Evolutionary conservation across 2,888 invertebrate species (phyloP), one percentile per base, ranked within the genome.

Genomic region (Aquatica leii): DNA sequence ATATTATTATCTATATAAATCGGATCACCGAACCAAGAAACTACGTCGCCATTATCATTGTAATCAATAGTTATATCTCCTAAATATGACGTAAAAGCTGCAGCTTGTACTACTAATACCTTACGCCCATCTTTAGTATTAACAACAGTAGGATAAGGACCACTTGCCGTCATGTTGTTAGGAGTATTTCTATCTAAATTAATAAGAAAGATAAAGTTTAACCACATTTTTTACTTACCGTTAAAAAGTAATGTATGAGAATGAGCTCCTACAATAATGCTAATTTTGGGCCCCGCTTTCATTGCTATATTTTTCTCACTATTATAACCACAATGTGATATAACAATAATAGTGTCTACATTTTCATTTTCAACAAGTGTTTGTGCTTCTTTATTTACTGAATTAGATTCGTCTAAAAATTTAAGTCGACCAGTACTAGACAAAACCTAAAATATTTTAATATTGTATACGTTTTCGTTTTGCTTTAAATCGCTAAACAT

Each of bases 191-290:
- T 9, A 9, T 31, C 54, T 49, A 43, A 4, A 31, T 31, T 31
- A 31, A 31, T 31, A 31, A 4, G 9, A 31, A 31, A 6, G 9
- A 6, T 6, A 4, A 6, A 31, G 4, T 31, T 9, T 31, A 31
- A 31, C 4, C 4, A 31, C 5, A n/a, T n/a, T n/a, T n/a, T n/a
- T n/a, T 9, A 49, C n/a, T 43, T 57, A 69, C 84, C 85, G 6
- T 88, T 88, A 77, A 87, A 94, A 0, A 95, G 84, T 69, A 95
- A 87, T 0, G 91, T 89, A 77, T 95, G 92, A 0, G 92, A 90
- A 78, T 95, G 95, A 0, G 89, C 92, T 3, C 95, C 95, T n/a
- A 95, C 90, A 59, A 95, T 90, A 0, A 95, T 84, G 77, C 94
- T 92, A 57, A 95, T 86, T 34, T 88, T 86, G 0, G 87, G 85